These are phyloP conservation scores for Cerastis rubricosa DNA, from an alignment of 2,888 invertebrate species.

Conservation along the genomic window DNA sequence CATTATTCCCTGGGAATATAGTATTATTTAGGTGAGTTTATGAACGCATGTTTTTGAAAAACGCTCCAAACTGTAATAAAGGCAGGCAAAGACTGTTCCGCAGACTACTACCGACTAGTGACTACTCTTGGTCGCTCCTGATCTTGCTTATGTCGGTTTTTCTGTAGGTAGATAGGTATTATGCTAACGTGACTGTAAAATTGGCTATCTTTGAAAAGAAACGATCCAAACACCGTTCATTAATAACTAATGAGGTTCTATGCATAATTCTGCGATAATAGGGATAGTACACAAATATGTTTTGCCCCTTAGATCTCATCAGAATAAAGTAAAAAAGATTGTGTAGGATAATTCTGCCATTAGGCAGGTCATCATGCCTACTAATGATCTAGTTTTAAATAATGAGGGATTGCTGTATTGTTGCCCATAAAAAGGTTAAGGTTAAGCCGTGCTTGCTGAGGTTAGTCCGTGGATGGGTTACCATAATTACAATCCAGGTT, in stretches of 20 bases:
- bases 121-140: no score
- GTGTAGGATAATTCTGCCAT: constrained; percentile 31
- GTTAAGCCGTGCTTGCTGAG: no score
- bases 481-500: no score
- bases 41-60: background rate
- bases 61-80: background rate
- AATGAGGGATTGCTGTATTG: constrained; percentile 13
- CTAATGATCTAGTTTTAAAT: constrained; percentile 27
- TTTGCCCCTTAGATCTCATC: background rate
- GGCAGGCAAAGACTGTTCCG: background rate
- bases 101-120: background rate
- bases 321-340: constrained; percentile 1
- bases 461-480: no score
- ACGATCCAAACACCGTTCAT: background rate
- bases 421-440: no score
- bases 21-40: background rate
- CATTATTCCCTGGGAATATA: background rate
- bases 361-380: background rate
- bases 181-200: background rate
- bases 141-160: background rate
- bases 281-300: constrained; percentile 5
- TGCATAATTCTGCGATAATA: background rate
- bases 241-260: background rate
- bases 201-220: background rate
- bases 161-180: background rate